Evolutionary conservation across 2,888 invertebrate species (phyloP).

Genomic region (Ellobium chinense): DNA sequence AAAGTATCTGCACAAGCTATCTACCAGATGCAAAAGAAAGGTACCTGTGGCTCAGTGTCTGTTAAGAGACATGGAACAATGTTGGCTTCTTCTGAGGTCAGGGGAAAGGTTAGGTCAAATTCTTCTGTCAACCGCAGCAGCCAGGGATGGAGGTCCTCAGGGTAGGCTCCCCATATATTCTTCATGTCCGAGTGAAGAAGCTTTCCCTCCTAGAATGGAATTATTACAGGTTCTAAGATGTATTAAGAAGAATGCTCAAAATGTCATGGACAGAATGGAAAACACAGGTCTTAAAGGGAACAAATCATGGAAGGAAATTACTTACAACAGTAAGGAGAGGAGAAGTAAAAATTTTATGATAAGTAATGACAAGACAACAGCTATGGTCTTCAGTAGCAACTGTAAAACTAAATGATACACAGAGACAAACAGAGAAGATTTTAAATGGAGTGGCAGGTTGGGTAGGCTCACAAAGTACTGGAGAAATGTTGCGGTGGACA

Average conservation of each 20-base stretch:
- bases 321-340: background rate
- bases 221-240: too few species aligned
- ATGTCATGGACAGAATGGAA: background rate
- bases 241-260: background rate
- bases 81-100: conserved; percentile 66
- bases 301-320: background rate
- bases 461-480: too few species aligned
- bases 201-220: conserved; percentile 75
- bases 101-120: conserved; percentile 77
- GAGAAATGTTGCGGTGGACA: too few species aligned
- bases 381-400: too few species aligned
- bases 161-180: conserved; percentile 72
- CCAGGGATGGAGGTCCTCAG: conserved; percentile 74
- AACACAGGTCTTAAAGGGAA: background rate
- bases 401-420: too few species aligned
- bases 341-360: background rate
- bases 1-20: too few species aligned
- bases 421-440: too few species aligned
- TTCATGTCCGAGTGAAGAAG: conserved; percentile 69
- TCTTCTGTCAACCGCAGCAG: conserved; percentile 76
- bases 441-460: too few species aligned
- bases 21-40: too few species aligned
- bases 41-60: conserved; percentile 48
- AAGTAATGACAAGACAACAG: background rate
- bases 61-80: conserved; percentile 77